phyloP scores from a whole-genome alignment of 2,113 vertebrate species.

The Tragulus kanchil region DNA sequence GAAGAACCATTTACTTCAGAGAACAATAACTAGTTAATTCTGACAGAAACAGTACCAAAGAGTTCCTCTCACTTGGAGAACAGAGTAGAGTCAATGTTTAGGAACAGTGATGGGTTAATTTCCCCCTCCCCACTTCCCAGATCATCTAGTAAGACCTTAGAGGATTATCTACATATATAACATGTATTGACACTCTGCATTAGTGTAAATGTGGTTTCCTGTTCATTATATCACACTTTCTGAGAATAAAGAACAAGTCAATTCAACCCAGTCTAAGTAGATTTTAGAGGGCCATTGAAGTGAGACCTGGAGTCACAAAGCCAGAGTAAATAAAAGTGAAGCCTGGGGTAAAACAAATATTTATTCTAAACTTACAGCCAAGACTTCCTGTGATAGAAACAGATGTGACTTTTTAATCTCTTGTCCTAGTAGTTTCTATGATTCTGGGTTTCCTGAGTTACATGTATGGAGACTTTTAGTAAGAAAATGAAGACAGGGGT shows the following conservation, averaged over 20 bases:
- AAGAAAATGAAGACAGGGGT: background rate
- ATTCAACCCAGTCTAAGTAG: background rate
- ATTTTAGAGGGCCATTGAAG: background rate
- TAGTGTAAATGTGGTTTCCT: background rate
- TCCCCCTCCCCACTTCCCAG: background rate
- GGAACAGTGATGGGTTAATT: background rate
- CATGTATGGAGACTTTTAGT: background rate
- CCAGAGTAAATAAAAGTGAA: background rate
- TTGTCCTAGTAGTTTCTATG: background rate
- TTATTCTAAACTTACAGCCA: background rate
- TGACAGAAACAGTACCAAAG: constrained; percentile 1
- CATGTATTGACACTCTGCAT: background rate
- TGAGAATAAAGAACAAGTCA: constrained; percentile 45
- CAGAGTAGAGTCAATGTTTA: background rate
- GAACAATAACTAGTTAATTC: background rate
- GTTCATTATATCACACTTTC: background rate
- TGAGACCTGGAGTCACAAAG: constrained; percentile 8
- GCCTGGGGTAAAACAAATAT: background rate
- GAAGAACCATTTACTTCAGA: constrained; percentile 26
- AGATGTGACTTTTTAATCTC: background rate
- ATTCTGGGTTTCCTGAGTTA: background rate
- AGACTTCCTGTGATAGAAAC: constrained; percentile 20
- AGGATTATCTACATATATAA: constrained; percentile 46
- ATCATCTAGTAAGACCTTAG: background rate
- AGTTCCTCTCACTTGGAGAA: background rate